Evolutionary conservation across 2,113 vertebrate species (phyloP), one percentile per base, ranked within the genome.

Genomic region (Podilymbus podiceps): DNA sequence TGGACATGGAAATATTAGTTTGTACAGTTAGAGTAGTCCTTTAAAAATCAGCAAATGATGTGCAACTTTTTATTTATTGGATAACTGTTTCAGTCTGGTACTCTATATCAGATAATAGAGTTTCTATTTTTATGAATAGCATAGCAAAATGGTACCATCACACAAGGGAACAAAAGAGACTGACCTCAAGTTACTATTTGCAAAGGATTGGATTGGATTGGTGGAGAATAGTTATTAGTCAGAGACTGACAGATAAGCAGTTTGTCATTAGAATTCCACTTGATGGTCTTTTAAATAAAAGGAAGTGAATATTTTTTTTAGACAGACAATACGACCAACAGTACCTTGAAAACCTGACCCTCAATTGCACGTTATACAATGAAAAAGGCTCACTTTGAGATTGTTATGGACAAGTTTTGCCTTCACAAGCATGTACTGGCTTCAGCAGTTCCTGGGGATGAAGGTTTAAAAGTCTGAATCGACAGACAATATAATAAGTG

Each of bases 401-500:
- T 15, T 3, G 4, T 5, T 8, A 59, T 9, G 11, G 44, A 15
- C 13, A 49, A 47, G 30, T 62, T 73, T 64, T 86, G 20, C 59
- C n/a, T 92, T 86, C 44, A n/a, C 7, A 56, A 85, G 21, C 1
- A 0, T 42, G 19, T 53, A 24, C 15, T 66, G 46, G 16, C 3
- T 90, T 79, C 1, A 1, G 6, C 23, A 16, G 12, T 42, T 91
- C 58, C 63, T 23, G 2, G 9, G 24, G 5, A 52, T 49, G 42
- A 92, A 46, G 20, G 53, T 9, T 4, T 6, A 42, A 31, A 22
- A 88, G 13, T 19, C 33, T 58, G 40, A 90, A 80, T 15, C 55
- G 27, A 22, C 13, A 59, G 38, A 44, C 2, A 75, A 13, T 25
- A 50, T 7, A 0, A 0, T 38, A 80, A 47, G 5, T 73, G 31